Percentiles rank a stretch among this genome's conserved stretches.
Conservation (phyloP, 2,113 vertebrate genomes). For the Cairina moschata region DNA sequence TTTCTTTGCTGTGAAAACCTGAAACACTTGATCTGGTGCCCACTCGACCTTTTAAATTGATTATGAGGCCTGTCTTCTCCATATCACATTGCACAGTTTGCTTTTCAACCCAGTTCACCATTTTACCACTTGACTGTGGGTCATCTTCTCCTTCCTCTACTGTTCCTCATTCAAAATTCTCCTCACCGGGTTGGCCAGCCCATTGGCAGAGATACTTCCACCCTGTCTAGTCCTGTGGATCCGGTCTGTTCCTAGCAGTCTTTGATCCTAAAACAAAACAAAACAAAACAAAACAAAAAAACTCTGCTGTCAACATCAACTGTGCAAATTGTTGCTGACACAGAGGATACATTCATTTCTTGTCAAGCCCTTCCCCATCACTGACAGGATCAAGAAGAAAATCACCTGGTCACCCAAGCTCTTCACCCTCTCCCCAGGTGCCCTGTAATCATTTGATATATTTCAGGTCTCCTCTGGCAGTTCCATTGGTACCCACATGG, state of each 20-base stretch:
- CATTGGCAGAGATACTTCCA: background rate
- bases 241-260: background rate
- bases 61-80: background rate
- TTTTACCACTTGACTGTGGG: background rate
- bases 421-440: background rate
- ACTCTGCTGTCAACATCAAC: background rate
- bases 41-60: background rate
- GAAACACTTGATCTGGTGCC: background rate
- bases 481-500: background rate
- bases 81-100: background rate
- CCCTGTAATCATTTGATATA: background rate
- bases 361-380: background rate
- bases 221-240: background rate
- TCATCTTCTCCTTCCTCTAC: background rate
- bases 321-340: background rate
- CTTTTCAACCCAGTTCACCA: background rate
- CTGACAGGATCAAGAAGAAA: background rate
- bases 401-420: accelerated
- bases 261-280: background rate
- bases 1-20: background rate
- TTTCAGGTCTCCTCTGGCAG: background rate
- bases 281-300: background rate
- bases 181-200: background rate
- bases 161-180: background rate
- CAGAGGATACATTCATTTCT: background rate